A percentile compares a stretch with the other conserved stretches of the same genome.
phyloP scores from a whole-genome alignment of 2,888 invertebrate species.

The Abrostola triplasia region DNA sequence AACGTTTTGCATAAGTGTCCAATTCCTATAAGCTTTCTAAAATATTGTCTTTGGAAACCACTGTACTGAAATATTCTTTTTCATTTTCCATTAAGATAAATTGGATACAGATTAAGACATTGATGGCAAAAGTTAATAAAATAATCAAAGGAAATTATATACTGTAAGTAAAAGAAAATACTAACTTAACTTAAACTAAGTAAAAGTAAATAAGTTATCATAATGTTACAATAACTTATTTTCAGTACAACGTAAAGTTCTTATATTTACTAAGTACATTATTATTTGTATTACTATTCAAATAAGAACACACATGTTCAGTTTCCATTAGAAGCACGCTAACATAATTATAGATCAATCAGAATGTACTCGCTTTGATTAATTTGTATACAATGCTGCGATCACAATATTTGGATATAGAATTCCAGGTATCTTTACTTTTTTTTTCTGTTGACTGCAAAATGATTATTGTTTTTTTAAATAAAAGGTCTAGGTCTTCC shows the following conservation, averaged over 20 bases:
- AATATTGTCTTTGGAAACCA: conserved; percentile 33
- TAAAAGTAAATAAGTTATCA: conserved; percentile 4
- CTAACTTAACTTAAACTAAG: conserved; percentile 8
- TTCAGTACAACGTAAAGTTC: conserved; percentile 16
- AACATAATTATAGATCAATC: neutral
- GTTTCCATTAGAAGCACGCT: neutral
- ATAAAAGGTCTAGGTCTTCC: too few relatives aligned
- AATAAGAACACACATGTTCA: conserved; percentile 12
- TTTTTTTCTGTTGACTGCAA: too few relatives aligned
- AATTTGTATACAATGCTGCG: too few relatives aligned
- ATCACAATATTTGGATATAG: too few relatives aligned
- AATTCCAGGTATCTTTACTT: too few relatives aligned
- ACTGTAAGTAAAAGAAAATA: conserved; percentile 45
- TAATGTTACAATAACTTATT: conserved; percentile 46
- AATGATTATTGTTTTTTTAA: too few relatives aligned
- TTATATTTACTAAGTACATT: conserved; percentile 17
- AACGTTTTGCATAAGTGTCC: conserved; percentile 82
- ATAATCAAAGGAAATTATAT: conserved; percentile 15
- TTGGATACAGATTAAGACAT: conserved; percentile 45
- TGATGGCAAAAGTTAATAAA: conserved; percentile 25
- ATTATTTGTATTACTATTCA: conserved; percentile 29
- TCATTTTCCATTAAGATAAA: conserved; percentile 22
- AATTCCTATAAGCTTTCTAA: conserved; percentile 60
- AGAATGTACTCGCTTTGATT: neutral
- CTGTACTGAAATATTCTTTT: conserved; percentile 19